Conservation (phyloP, 2,888 invertebrate species). For the Eristalis intricaria region DNA sequence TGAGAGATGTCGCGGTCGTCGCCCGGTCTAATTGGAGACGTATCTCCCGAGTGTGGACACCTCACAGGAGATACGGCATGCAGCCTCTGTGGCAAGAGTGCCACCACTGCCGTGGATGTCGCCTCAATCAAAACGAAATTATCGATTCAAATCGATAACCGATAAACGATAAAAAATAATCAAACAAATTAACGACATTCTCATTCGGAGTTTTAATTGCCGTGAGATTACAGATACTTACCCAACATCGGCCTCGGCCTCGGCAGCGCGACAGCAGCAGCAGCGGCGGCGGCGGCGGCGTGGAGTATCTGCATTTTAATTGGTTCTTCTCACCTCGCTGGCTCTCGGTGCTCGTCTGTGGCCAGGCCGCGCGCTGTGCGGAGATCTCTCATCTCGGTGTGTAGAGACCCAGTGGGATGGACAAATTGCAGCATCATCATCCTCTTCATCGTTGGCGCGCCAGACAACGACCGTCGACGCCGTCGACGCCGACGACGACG, state of each 20-base stretch:
- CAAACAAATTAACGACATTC: constrained; percentile 29
- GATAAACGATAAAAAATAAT: constrained; percentile 39
- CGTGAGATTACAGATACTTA: constrained; percentile 42
- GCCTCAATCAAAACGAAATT: constrained; percentile 7
- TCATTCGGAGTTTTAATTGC: constrained; percentile 44
- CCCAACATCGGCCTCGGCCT: background rate
- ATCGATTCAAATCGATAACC: background rate
- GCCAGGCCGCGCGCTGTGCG: background rate
- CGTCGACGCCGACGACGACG: no score
- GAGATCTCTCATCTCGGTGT: background rate
- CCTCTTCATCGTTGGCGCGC: background rate
- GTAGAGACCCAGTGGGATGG: constrained; percentile 8
- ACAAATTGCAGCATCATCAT: constrained; percentile 46
- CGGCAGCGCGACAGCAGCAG: no score
- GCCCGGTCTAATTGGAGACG: constrained; percentile 31
- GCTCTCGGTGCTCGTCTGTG: background rate
- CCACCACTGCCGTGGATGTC: background rate
- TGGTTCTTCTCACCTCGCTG: constrained; percentile 66
- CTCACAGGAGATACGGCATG: background rate
- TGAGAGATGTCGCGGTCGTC: background rate
- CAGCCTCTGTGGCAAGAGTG: background rate
- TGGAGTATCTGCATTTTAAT: constrained; percentile 57
- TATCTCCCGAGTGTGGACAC: background rate
- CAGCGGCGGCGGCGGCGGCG: background rate
- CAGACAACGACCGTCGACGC: no score